Conservation (phyloP, 2,888 invertebrate species). For the Lasius fuliginosus region DNA sequence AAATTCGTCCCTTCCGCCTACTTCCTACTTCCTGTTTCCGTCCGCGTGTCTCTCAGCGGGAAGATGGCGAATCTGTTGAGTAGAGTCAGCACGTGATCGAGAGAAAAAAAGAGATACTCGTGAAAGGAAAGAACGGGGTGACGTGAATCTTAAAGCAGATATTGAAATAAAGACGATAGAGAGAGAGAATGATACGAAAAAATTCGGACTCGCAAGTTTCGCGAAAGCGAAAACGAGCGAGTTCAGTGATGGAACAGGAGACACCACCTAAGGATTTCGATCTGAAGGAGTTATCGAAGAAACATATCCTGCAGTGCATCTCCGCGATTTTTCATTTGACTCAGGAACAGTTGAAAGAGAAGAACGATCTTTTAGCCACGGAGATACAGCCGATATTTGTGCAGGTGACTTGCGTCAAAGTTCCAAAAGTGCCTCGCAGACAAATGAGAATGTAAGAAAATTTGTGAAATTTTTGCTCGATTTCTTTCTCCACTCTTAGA, state of each 20-base stretch:
- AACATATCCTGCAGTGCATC: slow-evolving; percentile 82
- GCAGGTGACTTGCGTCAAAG: slow-evolving; percentile 89
- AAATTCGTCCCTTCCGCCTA: neutral
- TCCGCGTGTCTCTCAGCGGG: no score
- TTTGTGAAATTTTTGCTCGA: neutral
- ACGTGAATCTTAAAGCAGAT: neutral
- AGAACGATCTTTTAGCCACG: slow-evolving; percentile 86
- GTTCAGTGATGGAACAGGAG: neutral
- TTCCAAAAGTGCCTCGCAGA: slow-evolving; percentile 88
- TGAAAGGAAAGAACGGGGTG: neutral
- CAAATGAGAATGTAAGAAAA: slow-evolving; percentile 89
- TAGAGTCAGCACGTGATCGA: neutral
- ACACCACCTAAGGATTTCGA: neutral
- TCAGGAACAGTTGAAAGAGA: slow-evolving; percentile 79
- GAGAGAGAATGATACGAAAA: slow-evolving; percentile 8
- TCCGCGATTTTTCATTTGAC: slow-evolving; percentile 83
- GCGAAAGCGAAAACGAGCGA: slow-evolving; percentile 7
- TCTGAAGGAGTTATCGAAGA: slow-evolving; percentile 68
- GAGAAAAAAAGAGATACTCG: neutral
- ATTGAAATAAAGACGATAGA: neutral
- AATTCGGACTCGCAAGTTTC: neutral
- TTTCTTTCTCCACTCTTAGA: neutral
- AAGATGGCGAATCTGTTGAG: neutral
- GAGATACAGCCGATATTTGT: slow-evolving; percentile 88
- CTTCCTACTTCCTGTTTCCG: neutral